Evolutionary conservation across 2,888 invertebrate species (phyloP), one percentile per base, ranked within the genome.

Genomic region (Eupithecia subumbrata): DNA sequence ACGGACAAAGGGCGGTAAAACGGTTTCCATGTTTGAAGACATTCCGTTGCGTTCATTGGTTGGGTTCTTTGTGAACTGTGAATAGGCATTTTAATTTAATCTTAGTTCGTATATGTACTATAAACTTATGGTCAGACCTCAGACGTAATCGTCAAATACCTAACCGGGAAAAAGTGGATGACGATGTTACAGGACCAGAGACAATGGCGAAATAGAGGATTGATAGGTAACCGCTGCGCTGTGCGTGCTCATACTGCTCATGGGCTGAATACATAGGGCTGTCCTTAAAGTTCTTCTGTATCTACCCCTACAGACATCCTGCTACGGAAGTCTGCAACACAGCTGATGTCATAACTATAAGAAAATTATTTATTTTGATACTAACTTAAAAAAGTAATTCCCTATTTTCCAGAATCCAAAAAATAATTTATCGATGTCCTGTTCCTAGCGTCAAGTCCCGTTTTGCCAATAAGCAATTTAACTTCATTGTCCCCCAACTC

Each of bases 1-100:
- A 81, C 79, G 78, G 80, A 82, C 80, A 79, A 80, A 81, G 80
- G 73, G 77, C 75, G 75, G 72, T 73, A 71, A 75, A 71, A 37
- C 70, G 45, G 73, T 71, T 73, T 71, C 75, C 75, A 64, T 75
- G 69, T 64, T 69, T 75, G 68, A 71, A 73, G 52, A 75, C 56
- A 71, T 72, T 63, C 40, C 25, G 34, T 11, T 45, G 60, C 63
- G 43, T 34, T n/a, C 43, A 64, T 48, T 69, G 25, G 8, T 48
- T 69, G 11, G 3, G 5, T 60, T 67, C 22, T 66, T 56, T 68
- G 37, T 72, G 5, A 63, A 66, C 52, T 67, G 43, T 67, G 18
- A 5, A 22, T 40, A 34, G 64, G 8, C 22, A 34, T 64, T 64
- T 64, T 56, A 12, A 22, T 56, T 52, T n/a, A n/a, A 25, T 14